A percentile compares a stretch with the other conserved stretches of the same genome.
Evolutionary conservation across 1,140 invertebrate genomes (phyloP).

Genomic region (Macrocentrus cingulum): DNA sequence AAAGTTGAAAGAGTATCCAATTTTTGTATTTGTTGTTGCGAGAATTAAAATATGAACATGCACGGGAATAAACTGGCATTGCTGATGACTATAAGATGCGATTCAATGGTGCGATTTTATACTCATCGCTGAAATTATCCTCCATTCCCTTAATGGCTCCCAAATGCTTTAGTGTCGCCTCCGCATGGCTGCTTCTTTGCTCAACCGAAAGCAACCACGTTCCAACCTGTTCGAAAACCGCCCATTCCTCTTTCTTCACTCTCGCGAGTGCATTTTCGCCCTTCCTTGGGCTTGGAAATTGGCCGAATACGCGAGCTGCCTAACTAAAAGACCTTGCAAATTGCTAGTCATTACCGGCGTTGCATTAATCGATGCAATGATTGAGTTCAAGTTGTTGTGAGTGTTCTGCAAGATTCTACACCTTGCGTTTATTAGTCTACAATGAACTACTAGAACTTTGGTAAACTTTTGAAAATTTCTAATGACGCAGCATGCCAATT

Average conservation of each 20-base stretch:
- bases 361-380: slow-evolving; percentile 47
- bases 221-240: slow-evolving; percentile 23
- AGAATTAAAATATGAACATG: no score
- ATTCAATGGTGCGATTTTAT: slow-evolving; percentile 33
- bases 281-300: slow-evolving; percentile 26
- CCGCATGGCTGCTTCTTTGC: no score
- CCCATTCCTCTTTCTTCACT: slow-evolving; percentile 7
- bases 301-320: slow-evolving; percentile 34
- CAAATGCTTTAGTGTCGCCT: slow-evolving; percentile 3
- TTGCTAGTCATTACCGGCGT: slow-evolving; percentile 53
- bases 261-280: slow-evolving; percentile 10
- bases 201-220: slow-evolving; percentile 10
- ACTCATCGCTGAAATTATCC: background rate
- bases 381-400: slow-evolving; percentile 11
- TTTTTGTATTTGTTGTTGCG: no score
- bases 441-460: no score
- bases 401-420: no score
- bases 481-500: no score
- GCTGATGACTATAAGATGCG: slow-evolving; percentile 28
- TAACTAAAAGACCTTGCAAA: slow-evolving; percentile 55
- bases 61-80: no score
- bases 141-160: background rate
- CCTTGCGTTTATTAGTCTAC: background rate
- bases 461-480: no score
- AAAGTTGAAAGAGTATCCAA: no score